Percentiles rank a stretch among this genome's conserved stretches.
These are phyloP conservation scores for Luehdorfia chinensis DNA, from an alignment of 1,140 invertebrate species.

Conservation along the genomic window DNA sequence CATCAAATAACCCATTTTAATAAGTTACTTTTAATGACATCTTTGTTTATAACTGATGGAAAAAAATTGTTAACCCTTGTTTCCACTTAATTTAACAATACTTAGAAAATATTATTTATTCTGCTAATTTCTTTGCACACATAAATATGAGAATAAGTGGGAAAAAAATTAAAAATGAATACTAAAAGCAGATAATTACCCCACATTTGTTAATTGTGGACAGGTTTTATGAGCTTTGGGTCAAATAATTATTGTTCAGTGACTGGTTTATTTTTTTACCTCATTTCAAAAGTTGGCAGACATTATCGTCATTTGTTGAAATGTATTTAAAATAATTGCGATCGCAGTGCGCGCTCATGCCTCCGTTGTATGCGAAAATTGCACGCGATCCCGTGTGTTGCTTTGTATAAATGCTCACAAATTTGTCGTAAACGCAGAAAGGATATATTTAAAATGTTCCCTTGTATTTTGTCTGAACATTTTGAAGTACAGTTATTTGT, in stretches of 20 bases:
- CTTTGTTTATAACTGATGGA: no score
- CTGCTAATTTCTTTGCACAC: no score
- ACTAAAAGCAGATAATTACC: slow-evolving; percentile 20
- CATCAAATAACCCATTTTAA: no score
- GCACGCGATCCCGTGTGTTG: slow-evolving; percentile 63
- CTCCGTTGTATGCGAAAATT: slow-evolving; percentile 63
- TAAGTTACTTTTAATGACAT: no score
- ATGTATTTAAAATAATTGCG: slow-evolving; percentile 76
- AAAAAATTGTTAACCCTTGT: no score
- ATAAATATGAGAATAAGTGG: no score
- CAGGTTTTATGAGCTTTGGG: slow-evolving; percentile 29
- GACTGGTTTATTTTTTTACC: slow-evolving; percentile 50
- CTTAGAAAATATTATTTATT: no score
- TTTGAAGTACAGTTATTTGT: no score
- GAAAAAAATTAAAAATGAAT: no score
- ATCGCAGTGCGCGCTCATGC: slow-evolving; percentile 56
- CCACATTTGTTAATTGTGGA: slow-evolving; percentile 21
- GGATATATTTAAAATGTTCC: no score
- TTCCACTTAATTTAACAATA: no score
- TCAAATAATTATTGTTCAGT: slow-evolving; percentile 46
- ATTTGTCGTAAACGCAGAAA: slow-evolving; percentile 62
- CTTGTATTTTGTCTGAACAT: no score
- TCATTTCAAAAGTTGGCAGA: slow-evolving; percentile 59
- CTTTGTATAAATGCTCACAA: slow-evolving; percentile 70
- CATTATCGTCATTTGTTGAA: slow-evolving; percentile 76